A percentile compares a stretch with the other conserved stretches of the same genome.
phyloP scores from a whole-genome alignment of 2,113 vertebrate species.

The Phodopus roborovskii region DNA sequence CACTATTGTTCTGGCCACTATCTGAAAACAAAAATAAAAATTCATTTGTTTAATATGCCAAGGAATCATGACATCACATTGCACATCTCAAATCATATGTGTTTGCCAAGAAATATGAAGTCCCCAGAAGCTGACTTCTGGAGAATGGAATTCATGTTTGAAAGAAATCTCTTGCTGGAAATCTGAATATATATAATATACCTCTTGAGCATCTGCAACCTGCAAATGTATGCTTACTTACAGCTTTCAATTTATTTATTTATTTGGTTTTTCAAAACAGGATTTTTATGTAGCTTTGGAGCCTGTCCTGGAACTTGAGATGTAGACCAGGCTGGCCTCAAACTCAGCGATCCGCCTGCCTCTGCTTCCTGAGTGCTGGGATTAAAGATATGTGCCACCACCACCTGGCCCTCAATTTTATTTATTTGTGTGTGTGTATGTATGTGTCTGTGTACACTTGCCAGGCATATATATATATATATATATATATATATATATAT shows the following conservation, averaged over 20 bases:
- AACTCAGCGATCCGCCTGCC: no score
- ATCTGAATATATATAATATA: neutral
- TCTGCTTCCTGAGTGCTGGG: no score
- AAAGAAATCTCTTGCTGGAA: conserved; percentile 23
- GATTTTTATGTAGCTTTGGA: no score
- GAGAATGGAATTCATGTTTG: neutral
- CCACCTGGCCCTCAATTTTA: no score
- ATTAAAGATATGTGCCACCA: no score
- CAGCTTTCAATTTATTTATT: neutral
- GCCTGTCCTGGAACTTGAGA: no score
- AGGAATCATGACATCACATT: conserved; percentile 50
- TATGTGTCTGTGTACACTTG: neutral
- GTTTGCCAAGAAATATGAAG: conserved; percentile 67
- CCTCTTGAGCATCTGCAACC: neutral
- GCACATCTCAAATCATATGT: conserved; percentile 56
- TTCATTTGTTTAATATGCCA: conserved; percentile 45
- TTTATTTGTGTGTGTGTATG: neutral
- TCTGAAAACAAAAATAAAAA: conserved; percentile 86
- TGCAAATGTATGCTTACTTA: neutral
- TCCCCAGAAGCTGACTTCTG: conserved; percentile 11
- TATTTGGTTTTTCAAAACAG: no score
- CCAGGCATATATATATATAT: neutral
- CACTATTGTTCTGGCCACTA: conserved; percentile 87
- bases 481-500: no score
- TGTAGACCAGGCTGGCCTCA: no score